These are phyloP conservation scores for Sebastes steindachneri DNA, from an alignment of 2,797 vertebrate species.

Conservation along the genomic window DNA sequence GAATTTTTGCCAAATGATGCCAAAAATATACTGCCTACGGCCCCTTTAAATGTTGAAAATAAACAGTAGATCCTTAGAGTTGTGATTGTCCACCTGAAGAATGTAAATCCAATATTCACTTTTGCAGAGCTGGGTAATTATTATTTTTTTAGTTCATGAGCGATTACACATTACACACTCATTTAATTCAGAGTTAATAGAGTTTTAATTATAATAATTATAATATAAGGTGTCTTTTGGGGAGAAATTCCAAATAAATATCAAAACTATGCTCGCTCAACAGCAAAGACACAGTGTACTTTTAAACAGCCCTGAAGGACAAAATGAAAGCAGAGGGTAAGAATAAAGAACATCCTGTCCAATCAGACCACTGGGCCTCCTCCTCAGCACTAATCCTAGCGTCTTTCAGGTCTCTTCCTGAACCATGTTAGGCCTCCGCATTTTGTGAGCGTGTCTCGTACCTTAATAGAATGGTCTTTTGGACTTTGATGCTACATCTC, in stretches of 20 bases:
- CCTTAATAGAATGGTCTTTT: constrained; percentile 46
- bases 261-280: background rate
- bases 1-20: no score
- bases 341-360: background rate
- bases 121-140: background rate
- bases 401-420: constrained; percentile 15
- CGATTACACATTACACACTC: background rate
- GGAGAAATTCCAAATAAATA: background rate
- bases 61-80: background rate
- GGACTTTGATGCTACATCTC: constrained; percentile 63
- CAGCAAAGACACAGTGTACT: background rate
- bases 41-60: background rate
- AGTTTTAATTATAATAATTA: background rate
- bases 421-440: constrained; percentile 1
- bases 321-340: background rate
- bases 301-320: background rate
- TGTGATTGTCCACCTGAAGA: background rate
- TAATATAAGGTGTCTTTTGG: background rate
- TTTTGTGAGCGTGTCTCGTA: background rate
- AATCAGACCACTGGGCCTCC: background rate
- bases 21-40: no score
- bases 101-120: background rate
- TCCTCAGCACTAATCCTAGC: background rate
- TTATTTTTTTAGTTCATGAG: background rate
- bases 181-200: background rate